Evolutionary conservation across 2,888 invertebrate species (phyloP).

Genomic region (Drosophila kanekoi): DNA sequence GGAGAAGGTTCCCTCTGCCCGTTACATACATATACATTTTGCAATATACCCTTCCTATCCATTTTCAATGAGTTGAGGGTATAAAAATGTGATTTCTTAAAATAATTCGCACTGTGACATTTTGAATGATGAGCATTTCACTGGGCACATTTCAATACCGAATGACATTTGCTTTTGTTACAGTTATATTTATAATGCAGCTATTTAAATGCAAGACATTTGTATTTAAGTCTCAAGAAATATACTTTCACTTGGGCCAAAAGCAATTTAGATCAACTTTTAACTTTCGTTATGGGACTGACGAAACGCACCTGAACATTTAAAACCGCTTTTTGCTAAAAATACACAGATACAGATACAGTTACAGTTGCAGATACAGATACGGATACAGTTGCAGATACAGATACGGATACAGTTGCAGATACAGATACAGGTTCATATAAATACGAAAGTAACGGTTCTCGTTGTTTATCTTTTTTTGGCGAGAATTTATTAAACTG

Average conservation of each 20-base stretch:
- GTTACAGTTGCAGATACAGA: constrained; percentile 3
- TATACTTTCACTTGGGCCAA: constrained; percentile 5
- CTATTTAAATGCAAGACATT: constrained; percentile 1
- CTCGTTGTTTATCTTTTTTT: constrained; percentile 36
- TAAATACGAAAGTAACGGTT: constrained; percentile 38
- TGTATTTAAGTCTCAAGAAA: neutral
- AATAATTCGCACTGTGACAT: too few species aligned
- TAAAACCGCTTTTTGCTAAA: constrained; percentile 30
- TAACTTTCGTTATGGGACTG: constrained; percentile 20
- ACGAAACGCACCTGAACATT: constrained; percentile 31
- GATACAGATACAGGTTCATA: constrained; percentile 13
- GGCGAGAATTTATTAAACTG: constrained; percentile 51
- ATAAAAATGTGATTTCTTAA: too few species aligned
- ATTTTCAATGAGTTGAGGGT: too few species aligned
- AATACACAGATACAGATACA: constrained; percentile 11
- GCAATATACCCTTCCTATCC: too few species aligned
- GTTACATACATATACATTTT: too few species aligned
- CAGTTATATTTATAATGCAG: neutral
- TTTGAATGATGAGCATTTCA: too few species aligned
- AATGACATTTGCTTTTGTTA: neutral
- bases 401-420: neutral
- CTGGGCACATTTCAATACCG: too few species aligned
- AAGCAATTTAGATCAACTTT: constrained; percentile 5
- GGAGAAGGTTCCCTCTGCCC: too few species aligned
- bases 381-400: neutral